Percentiles rank a stretch among this genome's conserved stretches.
These are phyloP conservation scores for Sebastes hopkinsi DNA, from an alignment of 2,797 vertebrate genomes.

Conservation along the genomic window DNA sequence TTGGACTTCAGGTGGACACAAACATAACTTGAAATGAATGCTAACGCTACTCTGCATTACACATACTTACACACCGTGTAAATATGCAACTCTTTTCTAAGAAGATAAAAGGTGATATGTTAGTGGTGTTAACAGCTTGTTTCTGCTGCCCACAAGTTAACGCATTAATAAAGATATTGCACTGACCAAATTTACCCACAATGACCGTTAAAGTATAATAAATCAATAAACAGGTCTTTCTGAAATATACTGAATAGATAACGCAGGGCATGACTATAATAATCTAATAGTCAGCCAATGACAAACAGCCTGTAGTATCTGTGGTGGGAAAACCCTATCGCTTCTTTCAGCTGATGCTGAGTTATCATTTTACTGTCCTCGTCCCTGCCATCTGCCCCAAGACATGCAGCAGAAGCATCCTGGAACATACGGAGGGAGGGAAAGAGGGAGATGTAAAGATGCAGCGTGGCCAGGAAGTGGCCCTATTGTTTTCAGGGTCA, in stretches of 20 bases:
- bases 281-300: background rate
- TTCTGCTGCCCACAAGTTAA: background rate
- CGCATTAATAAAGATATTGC: background rate
- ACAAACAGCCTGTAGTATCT: background rate
- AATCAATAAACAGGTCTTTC: background rate
- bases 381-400: slow-evolving; percentile 49
- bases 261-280: background rate
- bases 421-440: slow-evolving; percentile 44
- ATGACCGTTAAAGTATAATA: background rate
- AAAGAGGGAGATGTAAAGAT: slow-evolving; percentile 53
- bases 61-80: background rate
- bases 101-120: background rate
- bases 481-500: slow-evolving; percentile 83
- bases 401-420: slow-evolving; percentile 60
- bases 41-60: background rate
- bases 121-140: background rate
- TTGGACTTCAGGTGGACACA: background rate
- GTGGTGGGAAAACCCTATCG: slow-evolving; percentile 23
- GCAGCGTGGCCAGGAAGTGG: slow-evolving; percentile 74
- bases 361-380: slow-evolving; percentile 51
- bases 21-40: background rate
- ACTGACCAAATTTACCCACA: background rate
- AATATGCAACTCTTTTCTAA: background rate
- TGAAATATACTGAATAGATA: background rate
- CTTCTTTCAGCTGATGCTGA: slow-evolving; percentile 53